Conservation (phyloP, 2,797 vertebrate genomes). For the Urosaurus nigricauda region DNA sequence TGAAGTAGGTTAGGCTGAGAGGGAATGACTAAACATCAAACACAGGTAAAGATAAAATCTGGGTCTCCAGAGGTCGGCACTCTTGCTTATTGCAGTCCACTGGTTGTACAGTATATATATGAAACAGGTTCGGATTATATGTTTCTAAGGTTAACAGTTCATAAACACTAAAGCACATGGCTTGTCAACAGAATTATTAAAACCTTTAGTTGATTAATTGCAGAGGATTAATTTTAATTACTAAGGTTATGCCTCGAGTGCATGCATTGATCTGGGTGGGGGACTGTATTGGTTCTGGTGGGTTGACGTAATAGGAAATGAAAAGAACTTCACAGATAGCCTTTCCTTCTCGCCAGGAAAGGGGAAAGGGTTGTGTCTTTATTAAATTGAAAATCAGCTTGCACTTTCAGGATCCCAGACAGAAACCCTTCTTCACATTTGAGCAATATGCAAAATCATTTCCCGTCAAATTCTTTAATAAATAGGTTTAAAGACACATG, state of each 20-base stretch:
- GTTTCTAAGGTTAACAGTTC: neutral
- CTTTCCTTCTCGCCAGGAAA: neutral
- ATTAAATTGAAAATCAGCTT: conserved; percentile 13
- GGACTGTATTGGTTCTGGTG: neutral
- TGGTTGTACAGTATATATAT: neutral
- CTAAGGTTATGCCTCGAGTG: neutral
- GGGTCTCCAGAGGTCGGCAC: neutral
- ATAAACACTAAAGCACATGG: neutral
- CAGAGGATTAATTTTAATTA: conserved; percentile 11
- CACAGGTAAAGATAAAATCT: neutral
- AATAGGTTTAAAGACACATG: conserved; percentile 9
- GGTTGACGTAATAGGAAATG: neutral
- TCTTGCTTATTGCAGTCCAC: neutral
- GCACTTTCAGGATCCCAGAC: neutral
- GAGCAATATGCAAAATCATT: neutral
- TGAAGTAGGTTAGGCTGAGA: neutral
- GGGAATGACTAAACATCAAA: neutral
- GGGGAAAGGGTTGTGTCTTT: neutral
- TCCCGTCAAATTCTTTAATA: conserved; percentile 12
- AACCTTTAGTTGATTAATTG: conserved; percentile 11
- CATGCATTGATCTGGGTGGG: neutral
- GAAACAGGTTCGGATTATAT: neutral
- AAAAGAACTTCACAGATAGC: neutral
- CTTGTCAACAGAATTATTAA: neutral
- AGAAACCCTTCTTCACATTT: neutral